Conservation (phyloP, 2,113 vertebrate species). For the Sus scrofa region DNA sequence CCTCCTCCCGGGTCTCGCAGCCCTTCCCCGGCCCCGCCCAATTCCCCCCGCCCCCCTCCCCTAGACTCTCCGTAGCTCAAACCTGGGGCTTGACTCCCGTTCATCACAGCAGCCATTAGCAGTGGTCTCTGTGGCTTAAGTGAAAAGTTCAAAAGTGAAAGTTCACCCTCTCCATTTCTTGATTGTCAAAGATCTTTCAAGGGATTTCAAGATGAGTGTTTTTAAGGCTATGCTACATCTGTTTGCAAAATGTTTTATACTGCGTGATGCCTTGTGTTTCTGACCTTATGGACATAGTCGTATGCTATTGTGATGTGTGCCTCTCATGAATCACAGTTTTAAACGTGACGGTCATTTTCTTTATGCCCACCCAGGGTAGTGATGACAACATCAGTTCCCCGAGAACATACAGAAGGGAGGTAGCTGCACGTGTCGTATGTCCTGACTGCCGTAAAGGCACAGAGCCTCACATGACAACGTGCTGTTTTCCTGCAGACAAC, state of each 20-base stretch:
- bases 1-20: background rate
- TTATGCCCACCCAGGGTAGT: background rate
- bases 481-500: background rate
- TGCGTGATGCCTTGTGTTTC: background rate
- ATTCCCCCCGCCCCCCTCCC: background rate
- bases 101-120: constrained; percentile 41
- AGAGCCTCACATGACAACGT: background rate
- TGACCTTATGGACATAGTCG: background rate
- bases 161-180: background rate
- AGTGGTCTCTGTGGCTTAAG: constrained; percentile 9
- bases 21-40: background rate
- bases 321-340: background rate
- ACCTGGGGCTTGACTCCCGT: background rate
- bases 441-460: background rate
- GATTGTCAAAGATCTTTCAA: constrained; percentile 23
- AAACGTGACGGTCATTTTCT: constrained; percentile 35
- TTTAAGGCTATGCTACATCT: constrained; percentile 16
- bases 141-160: constrained; percentile 38
- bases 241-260: background rate
- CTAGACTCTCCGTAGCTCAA: background rate
- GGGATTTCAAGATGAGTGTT: constrained; percentile 67
- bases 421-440: background rate
- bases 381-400: background rate
- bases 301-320: background rate
- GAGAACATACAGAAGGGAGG: background rate